Conservation (phyloP, 2,113 vertebrate species). For the Colius striatus region DNA sequence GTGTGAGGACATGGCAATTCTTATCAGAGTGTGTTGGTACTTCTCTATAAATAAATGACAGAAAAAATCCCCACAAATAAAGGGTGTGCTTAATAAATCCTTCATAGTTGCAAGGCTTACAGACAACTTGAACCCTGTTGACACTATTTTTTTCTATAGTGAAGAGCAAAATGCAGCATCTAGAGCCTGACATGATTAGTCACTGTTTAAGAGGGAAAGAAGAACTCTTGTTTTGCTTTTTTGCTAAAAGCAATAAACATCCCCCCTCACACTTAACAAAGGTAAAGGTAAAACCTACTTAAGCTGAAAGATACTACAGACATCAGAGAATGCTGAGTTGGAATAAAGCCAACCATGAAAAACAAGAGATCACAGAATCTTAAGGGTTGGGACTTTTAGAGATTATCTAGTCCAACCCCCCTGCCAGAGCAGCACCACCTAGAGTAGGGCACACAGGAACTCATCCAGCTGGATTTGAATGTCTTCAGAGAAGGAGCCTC, state of each 20-base stretch:
- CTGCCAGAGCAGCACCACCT: no score
- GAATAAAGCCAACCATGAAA: background rate
- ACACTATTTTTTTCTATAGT: background rate
- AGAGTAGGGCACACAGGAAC: no score
- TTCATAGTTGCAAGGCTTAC: background rate
- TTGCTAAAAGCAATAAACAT: background rate
- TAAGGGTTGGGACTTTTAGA: no score
- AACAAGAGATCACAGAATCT: no score
- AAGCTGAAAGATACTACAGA: background rate
- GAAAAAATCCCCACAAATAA: background rate
- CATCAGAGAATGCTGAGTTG: background rate
- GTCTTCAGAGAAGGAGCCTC: no score
- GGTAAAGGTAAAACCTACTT: background rate
- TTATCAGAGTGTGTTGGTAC: background rate
- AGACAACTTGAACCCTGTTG: background rate
- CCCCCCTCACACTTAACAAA: background rate
- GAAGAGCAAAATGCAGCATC: background rate
- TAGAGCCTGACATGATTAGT: background rate
- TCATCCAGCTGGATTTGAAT: no score
- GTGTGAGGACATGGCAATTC: background rate
- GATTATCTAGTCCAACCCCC: no score
- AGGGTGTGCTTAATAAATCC: background rate
- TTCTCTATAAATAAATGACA: background rate
- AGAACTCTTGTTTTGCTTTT: no score
- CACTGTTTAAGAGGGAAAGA: background rate